Conservation (phyloP, 2,888 invertebrate genomes). For the Listrodromus nycthemerus region DNA sequence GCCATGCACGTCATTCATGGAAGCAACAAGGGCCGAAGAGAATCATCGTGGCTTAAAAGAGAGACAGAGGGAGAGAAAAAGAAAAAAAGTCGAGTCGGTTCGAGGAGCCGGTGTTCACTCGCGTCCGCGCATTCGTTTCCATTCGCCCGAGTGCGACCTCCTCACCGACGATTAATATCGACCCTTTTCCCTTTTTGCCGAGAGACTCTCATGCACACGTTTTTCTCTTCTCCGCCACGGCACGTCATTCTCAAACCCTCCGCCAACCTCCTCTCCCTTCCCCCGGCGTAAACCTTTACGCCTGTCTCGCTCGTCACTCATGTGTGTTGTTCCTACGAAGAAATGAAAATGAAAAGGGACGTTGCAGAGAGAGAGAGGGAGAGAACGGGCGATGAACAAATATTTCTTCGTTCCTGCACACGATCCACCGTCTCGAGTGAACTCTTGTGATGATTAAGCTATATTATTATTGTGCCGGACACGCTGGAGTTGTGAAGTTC, state of each 20-base stretch:
- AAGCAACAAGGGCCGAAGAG: slow-evolving; percentile 32
- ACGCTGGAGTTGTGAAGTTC: not conserved
- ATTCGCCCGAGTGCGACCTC: slow-evolving; percentile 53
- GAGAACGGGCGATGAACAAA: slow-evolving; percentile 39
- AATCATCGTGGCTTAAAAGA: slow-evolving; percentile 26
- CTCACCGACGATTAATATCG: slow-evolving; percentile 65
- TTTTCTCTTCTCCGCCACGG: slow-evolving; percentile 32
- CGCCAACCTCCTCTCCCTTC: not conserved
- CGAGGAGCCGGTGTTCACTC: slow-evolving; percentile 44
- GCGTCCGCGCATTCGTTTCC: slow-evolving; percentile 47
- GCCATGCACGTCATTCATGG: slow-evolving; percentile 3
- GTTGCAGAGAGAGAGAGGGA: slow-evolving; percentile 22
- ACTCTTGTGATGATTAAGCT: slow-evolving; percentile 42
- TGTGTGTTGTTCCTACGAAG: slow-evolving; percentile 54
- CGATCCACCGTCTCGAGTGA: slow-evolving; percentile 20
- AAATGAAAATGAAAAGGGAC: slow-evolving; percentile 65
- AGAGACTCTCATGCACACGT: slow-evolving; percentile 54
- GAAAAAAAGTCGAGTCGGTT: slow-evolving; percentile 26
- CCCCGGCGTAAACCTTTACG: slow-evolving; percentile 43
- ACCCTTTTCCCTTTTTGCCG: slow-evolving; percentile 54
- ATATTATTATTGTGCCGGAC: slow-evolving; percentile 16
- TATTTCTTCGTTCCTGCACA: slow-evolving; percentile 53
- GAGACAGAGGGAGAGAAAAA: slow-evolving; percentile 9
- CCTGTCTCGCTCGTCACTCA: slow-evolving; percentile 62
- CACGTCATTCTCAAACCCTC: slow-evolving; percentile 14